Percentiles rank a stretch among this genome's conserved stretches.
Conservation (phyloP, 2,888 invertebrate genomes). For the Eudasyphora cyanicolor region DNA sequence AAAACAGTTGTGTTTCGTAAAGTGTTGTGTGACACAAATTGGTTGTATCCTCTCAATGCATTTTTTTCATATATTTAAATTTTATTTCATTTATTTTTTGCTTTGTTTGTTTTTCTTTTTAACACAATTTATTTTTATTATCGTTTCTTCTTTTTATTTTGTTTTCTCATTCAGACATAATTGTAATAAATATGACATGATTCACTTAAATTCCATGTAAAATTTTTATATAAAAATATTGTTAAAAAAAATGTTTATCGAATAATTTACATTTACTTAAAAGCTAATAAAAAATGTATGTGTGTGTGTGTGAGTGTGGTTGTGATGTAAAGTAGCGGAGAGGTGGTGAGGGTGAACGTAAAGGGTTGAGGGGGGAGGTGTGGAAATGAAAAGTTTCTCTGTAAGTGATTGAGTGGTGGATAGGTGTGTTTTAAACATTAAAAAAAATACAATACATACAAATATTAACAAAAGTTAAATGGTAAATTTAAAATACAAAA, state of each 20-base stretch:
- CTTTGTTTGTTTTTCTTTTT: background rate
- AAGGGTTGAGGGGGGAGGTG: background rate
- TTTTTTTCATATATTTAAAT: conserved; percentile 20
- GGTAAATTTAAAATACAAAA: conserved; percentile 25
- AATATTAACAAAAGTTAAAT: conserved; percentile 51
- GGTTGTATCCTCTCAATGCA: background rate
- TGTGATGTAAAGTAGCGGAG: background rate
- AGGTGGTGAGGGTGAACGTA: background rate
- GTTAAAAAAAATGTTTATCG: conserved; percentile 54
- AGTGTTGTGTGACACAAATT: conserved; percentile 12
- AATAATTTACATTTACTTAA: conserved; percentile 62
- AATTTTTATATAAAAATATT: conserved; percentile 60
- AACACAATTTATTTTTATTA: conserved; percentile 40
- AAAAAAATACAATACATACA: conserved; percentile 53
- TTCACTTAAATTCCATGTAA: conserved; percentile 39
- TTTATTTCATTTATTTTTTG: conserved; percentile 20
- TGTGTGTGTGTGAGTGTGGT: conserved; percentile 6
- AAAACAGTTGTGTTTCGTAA: conserved; percentile 12
- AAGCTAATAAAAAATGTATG: conserved; percentile 44
- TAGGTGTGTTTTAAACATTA: background rate
- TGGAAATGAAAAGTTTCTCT: background rate
- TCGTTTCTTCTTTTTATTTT: conserved; percentile 23
- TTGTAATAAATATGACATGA: conserved; percentile 58
- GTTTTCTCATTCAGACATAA: conserved; percentile 31
- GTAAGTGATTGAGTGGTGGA: background rate